A percentile compares a stretch with the other conserved stretches of the same genome.
These are phyloP conservation scores for Pollimyrus isidori DNA, from an alignment of 2,113 vertebrate genomes.

Conservation along the genomic window DNA sequence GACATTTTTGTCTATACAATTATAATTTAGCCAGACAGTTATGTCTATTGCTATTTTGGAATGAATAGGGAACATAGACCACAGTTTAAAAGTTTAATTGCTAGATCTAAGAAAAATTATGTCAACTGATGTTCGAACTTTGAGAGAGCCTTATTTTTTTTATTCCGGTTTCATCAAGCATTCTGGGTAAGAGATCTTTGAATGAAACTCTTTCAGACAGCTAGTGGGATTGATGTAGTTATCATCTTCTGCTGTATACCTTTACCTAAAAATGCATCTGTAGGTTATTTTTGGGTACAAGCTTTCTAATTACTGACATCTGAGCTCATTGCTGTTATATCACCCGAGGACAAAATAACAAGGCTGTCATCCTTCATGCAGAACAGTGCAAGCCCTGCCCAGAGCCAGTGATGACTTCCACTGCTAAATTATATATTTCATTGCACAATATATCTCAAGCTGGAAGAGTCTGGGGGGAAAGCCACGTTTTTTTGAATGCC, in stretches of 20 bases:
- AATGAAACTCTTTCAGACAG: background rate
- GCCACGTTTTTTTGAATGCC: background rate
- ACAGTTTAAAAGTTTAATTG: slow-evolving; percentile 1
- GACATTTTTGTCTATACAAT: background rate
- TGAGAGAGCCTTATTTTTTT: background rate
- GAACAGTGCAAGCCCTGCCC: background rate
- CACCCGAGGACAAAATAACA: background rate
- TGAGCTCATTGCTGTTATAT: background rate
- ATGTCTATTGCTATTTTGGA: background rate
- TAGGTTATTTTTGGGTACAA: background rate
- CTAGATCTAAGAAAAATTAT: background rate
- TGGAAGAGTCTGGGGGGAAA: background rate
- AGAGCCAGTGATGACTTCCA: background rate
- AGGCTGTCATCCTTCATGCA: background rate
- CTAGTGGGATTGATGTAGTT: background rate
- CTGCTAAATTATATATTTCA: background rate
- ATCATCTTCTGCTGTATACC: background rate
- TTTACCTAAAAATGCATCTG: too few relatives aligned
- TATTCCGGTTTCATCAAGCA: background rate
- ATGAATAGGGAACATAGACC: background rate
- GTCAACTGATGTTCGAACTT: background rate
- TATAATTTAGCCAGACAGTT: background rate
- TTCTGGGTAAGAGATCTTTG: background rate
- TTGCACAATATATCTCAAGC: background rate
- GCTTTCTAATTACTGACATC: background rate